phyloP scores from a whole-genome alignment of 2,888 invertebrate species.

The Craniophora ligustri region DNA sequence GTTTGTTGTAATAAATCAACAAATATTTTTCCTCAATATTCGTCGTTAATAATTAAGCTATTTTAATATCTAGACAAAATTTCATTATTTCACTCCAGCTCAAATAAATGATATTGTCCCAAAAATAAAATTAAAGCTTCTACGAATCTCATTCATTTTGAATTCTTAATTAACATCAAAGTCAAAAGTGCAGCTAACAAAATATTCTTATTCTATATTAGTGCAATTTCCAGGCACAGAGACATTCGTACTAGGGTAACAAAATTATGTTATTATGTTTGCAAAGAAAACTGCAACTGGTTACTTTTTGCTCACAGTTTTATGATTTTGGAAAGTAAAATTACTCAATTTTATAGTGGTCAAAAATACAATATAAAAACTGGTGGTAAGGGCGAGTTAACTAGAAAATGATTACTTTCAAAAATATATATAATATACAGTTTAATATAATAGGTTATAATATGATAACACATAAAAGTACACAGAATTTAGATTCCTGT shows the following conservation, averaged over 20 bases:
- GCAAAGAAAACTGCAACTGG: constrained; percentile 2
- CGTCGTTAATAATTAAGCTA: no score
- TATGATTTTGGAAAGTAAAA: neutral
- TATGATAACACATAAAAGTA: no score
- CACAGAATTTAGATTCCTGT: no score
- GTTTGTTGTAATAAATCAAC: no score
- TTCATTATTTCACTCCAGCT: no score
- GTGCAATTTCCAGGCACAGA: neutral
- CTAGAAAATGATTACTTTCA: neutral
- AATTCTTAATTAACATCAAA: constrained; percentile 2
- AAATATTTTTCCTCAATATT: no score
- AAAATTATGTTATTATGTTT: neutral
- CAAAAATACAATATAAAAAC: neutral
- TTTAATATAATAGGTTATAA: no score
- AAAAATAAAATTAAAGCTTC: neutral
- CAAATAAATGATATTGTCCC: neutral
- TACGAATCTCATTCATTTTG: constrained; percentile 1
- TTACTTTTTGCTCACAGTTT: neutral
- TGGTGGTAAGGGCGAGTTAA: neutral
- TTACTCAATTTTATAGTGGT: constrained; percentile 2
- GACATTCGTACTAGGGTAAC: neutral
- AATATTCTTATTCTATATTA: neutral
- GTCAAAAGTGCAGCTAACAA: neutral
- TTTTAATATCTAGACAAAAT: no score
- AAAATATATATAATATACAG: no score